Base-by-base conservation (phyloP, 2,797 vertebrate species). In the Leuciscus waleckii region DNA sequence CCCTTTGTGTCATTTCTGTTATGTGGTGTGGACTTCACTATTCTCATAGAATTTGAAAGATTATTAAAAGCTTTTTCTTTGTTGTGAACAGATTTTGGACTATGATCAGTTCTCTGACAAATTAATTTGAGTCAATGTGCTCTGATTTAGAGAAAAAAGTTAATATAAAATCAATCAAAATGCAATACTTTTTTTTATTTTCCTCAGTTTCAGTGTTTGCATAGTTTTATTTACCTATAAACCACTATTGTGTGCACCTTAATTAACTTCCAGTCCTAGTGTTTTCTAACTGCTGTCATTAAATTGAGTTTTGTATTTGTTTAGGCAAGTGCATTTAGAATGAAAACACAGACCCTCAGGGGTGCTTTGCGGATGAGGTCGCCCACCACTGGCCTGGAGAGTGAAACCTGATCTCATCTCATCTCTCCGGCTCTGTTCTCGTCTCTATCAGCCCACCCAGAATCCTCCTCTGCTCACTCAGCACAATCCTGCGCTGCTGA, bases 401-500 rank as follows among this genome's bases (percentile, higher is more conserved):
- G 43, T 17, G 73, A 83, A 89, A 85, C 68, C 76, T 35, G 76
- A 85, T 85, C 76, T 83, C 82, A 3, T 79, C 81, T 81, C 7
- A 86, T 87, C 85, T 87, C 81, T 84, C 49, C 65, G 46, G 14
- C 21, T 51, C 26, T 8, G 58, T 37, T 75, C 54, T 89, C 89
- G 87, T 63, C 63, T 92, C 88, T 86, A 90, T 90, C 90, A 90
- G 61, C 90, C 88, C 87, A 92, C 90, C 88, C 90, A 91, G 92
- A 80, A 90, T 85, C 91, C 91, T 87, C 84, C 5, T 19, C 89
- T 94, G 94, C 94, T 65, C 87, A 90, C 90, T 95, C 95, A 95
- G 95, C 94, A 95, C 89, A 93, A 90, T 88, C 90, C 90, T 88
- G 83, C 39, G n/a, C 91, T 79, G 90, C 93, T 92, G 93, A 94